Evolutionary conservation across 1,140 invertebrate genomes (phyloP).

Genomic region (Pachypsylla venusta): DNA sequence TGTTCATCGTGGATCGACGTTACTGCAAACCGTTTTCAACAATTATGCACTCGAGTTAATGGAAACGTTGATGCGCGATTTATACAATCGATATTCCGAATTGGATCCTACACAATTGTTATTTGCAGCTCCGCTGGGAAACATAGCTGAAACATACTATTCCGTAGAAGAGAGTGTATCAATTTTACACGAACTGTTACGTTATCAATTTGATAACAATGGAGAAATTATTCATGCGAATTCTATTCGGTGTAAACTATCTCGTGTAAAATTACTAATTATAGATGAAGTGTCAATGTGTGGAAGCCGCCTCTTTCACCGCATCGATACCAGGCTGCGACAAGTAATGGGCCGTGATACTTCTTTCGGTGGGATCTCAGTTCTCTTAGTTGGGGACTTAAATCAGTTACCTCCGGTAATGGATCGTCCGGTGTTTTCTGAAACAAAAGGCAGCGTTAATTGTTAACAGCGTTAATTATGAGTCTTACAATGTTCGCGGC

Average conservation of each 20-base stretch:
- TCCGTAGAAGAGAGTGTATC: not conserved
- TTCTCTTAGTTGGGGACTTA: constrained; percentile 23
- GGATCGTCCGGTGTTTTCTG: constrained; percentile 13
- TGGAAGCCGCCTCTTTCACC: constrained; percentile 21
- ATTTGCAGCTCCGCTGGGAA: not conserved
- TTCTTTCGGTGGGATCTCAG: constrained; percentile 20
- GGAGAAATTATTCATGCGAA: constrained; percentile 16
- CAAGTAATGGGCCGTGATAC: constrained; percentile 26
- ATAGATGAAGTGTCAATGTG: constrained; percentile 32
- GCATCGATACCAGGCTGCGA: constrained; percentile 25
- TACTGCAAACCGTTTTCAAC: not conserved
- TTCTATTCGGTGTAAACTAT: constrained; percentile 19
- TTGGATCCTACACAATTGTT: not conserved
- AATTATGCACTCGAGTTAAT: not conserved
- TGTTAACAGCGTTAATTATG: not conserved
- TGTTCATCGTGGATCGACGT: not conserved
- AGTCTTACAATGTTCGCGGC: not conserved
- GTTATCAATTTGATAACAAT: constrained; percentile 10
- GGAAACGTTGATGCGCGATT: not conserved
- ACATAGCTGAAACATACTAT: constrained; percentile 12
- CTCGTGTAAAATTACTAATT: constrained; percentile 27
- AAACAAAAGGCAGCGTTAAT: no score
- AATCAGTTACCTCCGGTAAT: constrained; percentile 24
- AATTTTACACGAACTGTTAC: constrained; percentile 15
- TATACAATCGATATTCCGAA: not conserved